A percentile compares a stretch with the other conserved stretches of the same genome.
Evolutionary conservation across 2,113 vertebrate species (phyloP).

Genomic region (Galbula dea): DNA sequence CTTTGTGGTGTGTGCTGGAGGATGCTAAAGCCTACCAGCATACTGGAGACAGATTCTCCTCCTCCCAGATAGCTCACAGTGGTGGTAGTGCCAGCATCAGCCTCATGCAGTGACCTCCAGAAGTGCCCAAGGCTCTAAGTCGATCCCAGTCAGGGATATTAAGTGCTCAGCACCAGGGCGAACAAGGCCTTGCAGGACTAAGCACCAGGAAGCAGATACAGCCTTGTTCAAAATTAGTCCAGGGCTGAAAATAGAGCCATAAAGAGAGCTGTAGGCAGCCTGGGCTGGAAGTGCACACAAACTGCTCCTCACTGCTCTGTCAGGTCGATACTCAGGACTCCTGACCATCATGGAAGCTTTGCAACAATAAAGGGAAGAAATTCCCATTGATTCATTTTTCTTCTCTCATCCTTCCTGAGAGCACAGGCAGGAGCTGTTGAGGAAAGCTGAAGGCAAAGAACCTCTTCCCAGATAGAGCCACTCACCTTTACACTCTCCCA

Average conservation of each 20-base stretch:
- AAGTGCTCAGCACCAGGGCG: slow-evolving; percentile 37
- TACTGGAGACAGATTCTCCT: not conserved
- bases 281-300: not conserved
- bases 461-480: not conserved
- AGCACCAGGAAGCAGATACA: not conserved
- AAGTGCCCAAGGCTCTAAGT: not conserved
- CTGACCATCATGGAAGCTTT: not conserved
- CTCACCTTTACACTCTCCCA: not conserved
- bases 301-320: not conserved
- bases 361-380: not conserved
- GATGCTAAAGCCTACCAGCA: accelerated
- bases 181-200: slow-evolving; percentile 13
- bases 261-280: not conserved
- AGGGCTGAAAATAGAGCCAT: slow-evolving; percentile 3
- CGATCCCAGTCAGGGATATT: not conserved
- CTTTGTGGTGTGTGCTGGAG: not conserved
- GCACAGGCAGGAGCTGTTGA: not conserved
- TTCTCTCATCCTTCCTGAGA: not conserved
- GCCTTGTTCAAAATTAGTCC: not conserved
- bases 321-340: accelerated
- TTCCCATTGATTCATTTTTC: not conserved
- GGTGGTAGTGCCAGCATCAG: accelerated
- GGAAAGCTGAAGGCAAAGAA: not conserved
- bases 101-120: not conserved
- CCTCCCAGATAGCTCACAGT: not conserved